A percentile compares a stretch with the other conserved stretches of the same genome.
These are phyloP conservation scores for Urophycis tenuis DNA, from an alignment of 2,797 vertebrate species.

Conservation along the genomic window DNA sequence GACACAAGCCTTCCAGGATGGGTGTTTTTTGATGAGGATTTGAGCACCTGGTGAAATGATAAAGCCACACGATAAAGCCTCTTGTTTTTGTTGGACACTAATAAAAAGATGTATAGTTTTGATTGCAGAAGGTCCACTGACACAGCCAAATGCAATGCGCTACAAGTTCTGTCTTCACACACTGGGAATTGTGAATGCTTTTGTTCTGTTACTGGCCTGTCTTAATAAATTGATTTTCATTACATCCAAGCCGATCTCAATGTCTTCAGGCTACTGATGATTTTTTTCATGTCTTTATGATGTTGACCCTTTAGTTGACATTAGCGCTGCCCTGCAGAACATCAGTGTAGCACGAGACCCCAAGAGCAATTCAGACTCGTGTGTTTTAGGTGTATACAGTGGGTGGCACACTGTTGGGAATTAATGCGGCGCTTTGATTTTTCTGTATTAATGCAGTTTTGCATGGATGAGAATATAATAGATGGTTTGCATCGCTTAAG, in stretches of 20 bases:
- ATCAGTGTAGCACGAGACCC: conserved; percentile 20
- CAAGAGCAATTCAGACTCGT: neutral
- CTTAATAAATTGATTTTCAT: conserved; percentile 54
- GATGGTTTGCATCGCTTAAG: no score
- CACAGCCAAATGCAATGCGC: conserved; percentile 37
- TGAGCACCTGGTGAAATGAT: conserved; percentile 57
- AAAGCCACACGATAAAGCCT: conserved; percentile 38
- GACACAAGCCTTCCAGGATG: conserved; percentile 43
- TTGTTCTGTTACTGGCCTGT: conserved; percentile 54
- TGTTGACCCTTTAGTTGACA: neutral
- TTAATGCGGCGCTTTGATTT: neutral
- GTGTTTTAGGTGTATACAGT: neutral
- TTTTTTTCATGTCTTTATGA: neutral
- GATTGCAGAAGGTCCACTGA: conserved; percentile 25
- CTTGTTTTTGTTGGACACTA: conserved; percentile 37
- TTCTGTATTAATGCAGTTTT: neutral
- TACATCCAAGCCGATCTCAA: neutral
- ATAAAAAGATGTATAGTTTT: conserved; percentile 26
- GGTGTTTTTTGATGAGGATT: conserved; percentile 26
- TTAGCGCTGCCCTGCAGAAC: neutral
- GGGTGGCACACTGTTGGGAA: neutral
- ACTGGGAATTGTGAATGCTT: conserved; percentile 30
- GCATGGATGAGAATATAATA: no score
- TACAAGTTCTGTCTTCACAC: conserved; percentile 41
- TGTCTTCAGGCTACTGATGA: neutral